Evolutionary conservation across 2,797 vertebrate genomes (phyloP).

Genomic region (Labeo calbasu): DNA sequence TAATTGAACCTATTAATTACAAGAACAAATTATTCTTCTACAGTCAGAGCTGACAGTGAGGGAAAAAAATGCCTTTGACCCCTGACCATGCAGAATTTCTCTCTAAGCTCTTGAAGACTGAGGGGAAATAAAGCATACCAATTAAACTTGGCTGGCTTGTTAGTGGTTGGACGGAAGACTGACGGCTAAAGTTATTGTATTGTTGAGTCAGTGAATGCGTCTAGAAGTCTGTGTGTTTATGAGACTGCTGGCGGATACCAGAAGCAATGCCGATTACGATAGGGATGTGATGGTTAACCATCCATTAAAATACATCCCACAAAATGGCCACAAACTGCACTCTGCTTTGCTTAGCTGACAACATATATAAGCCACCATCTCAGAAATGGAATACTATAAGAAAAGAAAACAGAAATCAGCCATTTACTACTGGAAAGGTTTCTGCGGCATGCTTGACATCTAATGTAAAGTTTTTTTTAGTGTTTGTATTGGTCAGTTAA

Average conservation of each 20-base stretch:
- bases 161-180: constrained; percentile 46
- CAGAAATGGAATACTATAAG: constrained; percentile 38
- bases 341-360: constrained; percentile 49
- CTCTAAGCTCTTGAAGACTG: constrained; percentile 24
- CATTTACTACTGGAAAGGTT: constrained; percentile 33
- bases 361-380: constrained; percentile 48
- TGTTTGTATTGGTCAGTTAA: constrained; percentile 18
- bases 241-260: constrained; percentile 19
- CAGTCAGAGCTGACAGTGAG: neutral
- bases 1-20: constrained; percentile 3
- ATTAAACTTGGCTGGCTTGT: constrained; percentile 48
- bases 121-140: constrained; percentile 31
- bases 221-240: constrained; percentile 39
- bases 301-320: constrained; percentile 60
- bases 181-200: constrained; percentile 50
- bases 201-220: constrained; percentile 21
- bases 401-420: constrained; percentile 42
- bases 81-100: constrained; percentile 46
- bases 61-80: constrained; percentile 34
- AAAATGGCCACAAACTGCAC: constrained; percentile 56
- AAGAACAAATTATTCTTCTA: constrained; percentile 8
- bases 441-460: constrained; percentile 18
- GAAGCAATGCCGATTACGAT: constrained; percentile 50
- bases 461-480: neutral
- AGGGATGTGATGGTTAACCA: constrained; percentile 61